Percentiles rank a stretch among this genome's conserved stretches.
Conservation (phyloP, 2,113 vertebrate species). For the Salvelinus fontinalis region DNA sequence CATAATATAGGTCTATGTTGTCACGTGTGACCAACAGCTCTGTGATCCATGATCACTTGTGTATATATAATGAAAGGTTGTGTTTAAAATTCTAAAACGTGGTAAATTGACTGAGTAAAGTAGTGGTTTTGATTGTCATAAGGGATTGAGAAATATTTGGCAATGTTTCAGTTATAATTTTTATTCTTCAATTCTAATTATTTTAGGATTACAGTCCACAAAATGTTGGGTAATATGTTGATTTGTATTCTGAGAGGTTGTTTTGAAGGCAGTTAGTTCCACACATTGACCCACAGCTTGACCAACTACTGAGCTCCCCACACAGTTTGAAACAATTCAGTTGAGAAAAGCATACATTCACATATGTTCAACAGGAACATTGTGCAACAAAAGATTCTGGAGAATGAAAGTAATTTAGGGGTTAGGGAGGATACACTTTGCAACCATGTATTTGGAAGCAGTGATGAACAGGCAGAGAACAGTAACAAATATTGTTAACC, state of each 20-base stretch:
- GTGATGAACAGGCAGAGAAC: constrained; percentile 44
- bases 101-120: not conserved
- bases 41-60: constrained; percentile 31
- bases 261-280: constrained; percentile 56
- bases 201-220: constrained; percentile 7
- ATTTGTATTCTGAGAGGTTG: constrained; percentile 64
- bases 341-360: constrained; percentile 60
- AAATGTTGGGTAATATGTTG: constrained; percentile 25
- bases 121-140: not conserved
- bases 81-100: not conserved
- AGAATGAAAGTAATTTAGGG: constrained; percentile 28
- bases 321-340: constrained; percentile 51
- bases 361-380: constrained; percentile 51
- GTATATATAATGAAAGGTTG: constrained; percentile 15
- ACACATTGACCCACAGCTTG: constrained; percentile 78
- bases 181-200: not conserved
- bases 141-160: too few relatives aligned
- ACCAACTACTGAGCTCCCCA: constrained; percentile 64
- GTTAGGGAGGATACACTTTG: not conserved
- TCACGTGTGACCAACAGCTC: constrained; percentile 52
- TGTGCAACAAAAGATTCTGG: constrained; percentile 56
- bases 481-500: constrained; percentile 62
- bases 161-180: too few relatives aligned
- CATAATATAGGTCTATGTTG: constrained; percentile 56
- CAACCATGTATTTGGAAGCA: constrained; percentile 31